Percentiles rank a stretch among this genome's conserved stretches.
phyloP scores from a whole-genome alignment of 2,888 invertebrate genomes.

The Ferdinandea cuprea region DNA sequence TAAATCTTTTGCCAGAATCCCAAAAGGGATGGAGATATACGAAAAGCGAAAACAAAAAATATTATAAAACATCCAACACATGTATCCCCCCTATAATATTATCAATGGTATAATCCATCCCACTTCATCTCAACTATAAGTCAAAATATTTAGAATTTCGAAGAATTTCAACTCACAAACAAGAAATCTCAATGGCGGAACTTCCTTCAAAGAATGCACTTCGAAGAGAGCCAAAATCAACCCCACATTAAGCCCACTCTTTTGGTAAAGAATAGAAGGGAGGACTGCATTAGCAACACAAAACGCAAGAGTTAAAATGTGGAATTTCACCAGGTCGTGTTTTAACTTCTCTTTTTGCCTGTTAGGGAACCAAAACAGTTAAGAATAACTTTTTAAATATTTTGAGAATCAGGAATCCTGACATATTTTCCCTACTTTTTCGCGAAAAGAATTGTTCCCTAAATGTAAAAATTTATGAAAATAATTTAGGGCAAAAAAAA shows the following conservation, averaged over 20 bases:
- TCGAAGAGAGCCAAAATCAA: conserved; percentile 39
- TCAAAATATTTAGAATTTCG: conserved; percentile 72
- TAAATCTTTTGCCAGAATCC: conserved; percentile 25
- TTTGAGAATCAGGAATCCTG: conserved; percentile 58
- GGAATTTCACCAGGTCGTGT: conserved; percentile 51
- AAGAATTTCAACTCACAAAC: conserved; percentile 70
- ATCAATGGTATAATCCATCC: conserved; percentile 65
- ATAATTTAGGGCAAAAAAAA: conserved; percentile 33
- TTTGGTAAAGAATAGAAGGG: conserved; percentile 14
- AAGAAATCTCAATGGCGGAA: conserved; percentile 61
- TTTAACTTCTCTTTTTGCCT: neutral
- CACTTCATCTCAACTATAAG: conserved; percentile 66
- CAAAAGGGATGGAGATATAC: conserved; percentile 38
- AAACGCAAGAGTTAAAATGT: conserved; percentile 16
- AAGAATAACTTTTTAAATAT: conserved; percentile 69
- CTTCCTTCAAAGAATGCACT: conserved; percentile 69
- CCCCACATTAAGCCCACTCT: conserved; percentile 45
- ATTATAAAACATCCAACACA: conserved; percentile 38
- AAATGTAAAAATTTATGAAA: conserved; percentile 27
- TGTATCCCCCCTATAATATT: conserved; percentile 51
- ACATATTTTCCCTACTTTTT: conserved; percentile 33
- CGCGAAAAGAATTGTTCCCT: conserved; percentile 52
- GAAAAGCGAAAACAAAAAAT: too few species aligned
- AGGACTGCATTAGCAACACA: conserved; percentile 61
- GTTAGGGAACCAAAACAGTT: conserved; percentile 7